Conservation (phyloP, 2,888 invertebrate species). For the Synergus umbraculus region DNA sequence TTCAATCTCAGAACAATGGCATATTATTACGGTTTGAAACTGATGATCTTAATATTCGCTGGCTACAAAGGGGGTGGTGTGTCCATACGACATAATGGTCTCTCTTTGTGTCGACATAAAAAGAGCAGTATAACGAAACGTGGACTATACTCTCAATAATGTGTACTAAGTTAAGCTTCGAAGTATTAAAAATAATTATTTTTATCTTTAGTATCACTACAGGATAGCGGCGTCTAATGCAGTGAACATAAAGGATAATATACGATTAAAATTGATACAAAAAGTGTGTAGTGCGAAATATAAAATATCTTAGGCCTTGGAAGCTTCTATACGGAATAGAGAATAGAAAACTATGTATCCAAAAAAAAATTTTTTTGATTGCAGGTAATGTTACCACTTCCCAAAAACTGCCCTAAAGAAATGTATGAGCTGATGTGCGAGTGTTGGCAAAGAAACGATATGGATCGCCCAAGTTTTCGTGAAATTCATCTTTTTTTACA, state of each 20-base stretch:
- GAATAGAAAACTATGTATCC: background rate
- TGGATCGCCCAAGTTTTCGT: conserved; percentile 87
- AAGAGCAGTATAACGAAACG: conserved; percentile 20
- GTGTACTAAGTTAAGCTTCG: background rate
- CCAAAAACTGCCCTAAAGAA: conserved; percentile 89
- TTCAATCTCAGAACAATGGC: conserved; percentile 7
- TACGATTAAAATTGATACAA: too few relatives aligned
- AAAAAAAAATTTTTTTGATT: conserved; percentile 42
- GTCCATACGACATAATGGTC: background rate
- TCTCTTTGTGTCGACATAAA: conserved; percentile 11
- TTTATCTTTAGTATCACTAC: background rate
- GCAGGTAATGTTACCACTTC: conserved; percentile 81
- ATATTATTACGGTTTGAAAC: conserved; percentile 17
- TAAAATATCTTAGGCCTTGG: too few relatives aligned
- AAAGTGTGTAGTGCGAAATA: too few relatives aligned
- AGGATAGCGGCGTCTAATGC: too few relatives aligned
- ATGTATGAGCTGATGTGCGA: conserved; percentile 92
- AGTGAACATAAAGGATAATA: too few relatives aligned
- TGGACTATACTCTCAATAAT: conserved; percentile 8
- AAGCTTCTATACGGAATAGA: background rate
- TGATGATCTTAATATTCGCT: background rate
- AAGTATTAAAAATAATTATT: conserved; percentile 10
- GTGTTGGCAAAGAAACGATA: conserved; percentile 90
- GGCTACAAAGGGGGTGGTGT: background rate
- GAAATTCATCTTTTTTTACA: conserved; percentile 92